phyloP scores from a whole-genome alignment of 2,888 invertebrate species.

The Folsomia manolachei region DNA sequence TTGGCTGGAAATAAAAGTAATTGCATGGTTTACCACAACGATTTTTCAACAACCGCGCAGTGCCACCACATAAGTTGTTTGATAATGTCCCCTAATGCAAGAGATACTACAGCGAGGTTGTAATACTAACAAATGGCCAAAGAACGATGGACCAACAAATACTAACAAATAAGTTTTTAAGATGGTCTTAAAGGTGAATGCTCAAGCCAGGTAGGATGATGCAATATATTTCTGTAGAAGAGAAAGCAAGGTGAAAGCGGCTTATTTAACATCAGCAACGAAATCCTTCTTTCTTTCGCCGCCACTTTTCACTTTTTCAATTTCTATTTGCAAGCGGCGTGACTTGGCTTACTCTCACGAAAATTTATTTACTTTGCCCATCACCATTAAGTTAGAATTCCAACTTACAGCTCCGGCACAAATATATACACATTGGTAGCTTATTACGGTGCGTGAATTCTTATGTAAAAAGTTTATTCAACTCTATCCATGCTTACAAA shows the following conservation, averaged over 20 bases:
- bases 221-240: too few relatives aligned
- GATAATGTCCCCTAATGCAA: too few relatives aligned
- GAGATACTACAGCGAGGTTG: background rate
- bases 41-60: background rate
- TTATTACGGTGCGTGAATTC: background rate
- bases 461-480: background rate
- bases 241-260: too few relatives aligned
- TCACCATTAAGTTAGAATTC: too few relatives aligned
- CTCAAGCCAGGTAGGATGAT: conserved; percentile 3
- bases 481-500: too few relatives aligned
- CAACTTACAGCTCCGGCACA: too few relatives aligned
- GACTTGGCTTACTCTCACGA: background rate
- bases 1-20: background rate
- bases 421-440: too few relatives aligned
- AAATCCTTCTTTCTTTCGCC: background rate
- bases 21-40: background rate
- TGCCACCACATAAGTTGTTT: background rate
- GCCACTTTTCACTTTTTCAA: background rate
- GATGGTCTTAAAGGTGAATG: background rate
- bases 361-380: background rate
- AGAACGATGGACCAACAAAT: too few relatives aligned
- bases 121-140: background rate
- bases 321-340: background rate
- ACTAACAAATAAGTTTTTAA: background rate
- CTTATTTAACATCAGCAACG: background rate